A percentile compares a stretch with the other conserved stretches of the same genome.
These are phyloP conservation scores for Hydrolagus affinis DNA, from an alignment of 2,113 vertebrate genomes.

Conservation along the genomic window DNA sequence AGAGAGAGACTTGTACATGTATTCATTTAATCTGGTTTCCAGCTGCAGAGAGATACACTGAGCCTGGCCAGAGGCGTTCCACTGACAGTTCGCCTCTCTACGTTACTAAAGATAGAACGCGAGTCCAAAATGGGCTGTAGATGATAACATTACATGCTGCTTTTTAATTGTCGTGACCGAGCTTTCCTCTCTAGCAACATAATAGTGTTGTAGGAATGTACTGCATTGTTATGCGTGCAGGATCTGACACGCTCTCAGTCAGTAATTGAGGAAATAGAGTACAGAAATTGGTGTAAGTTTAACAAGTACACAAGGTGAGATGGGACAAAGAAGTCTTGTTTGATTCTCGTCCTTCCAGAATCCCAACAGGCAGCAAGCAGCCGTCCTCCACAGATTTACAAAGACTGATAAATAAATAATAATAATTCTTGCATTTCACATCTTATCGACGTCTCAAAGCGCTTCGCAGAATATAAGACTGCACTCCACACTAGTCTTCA, in stretches of 20 bases:
- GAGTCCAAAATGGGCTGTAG: background rate
- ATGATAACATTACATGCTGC: background rate
- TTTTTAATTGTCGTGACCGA: background rate
- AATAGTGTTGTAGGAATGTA: background rate
- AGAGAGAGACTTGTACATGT: background rate
- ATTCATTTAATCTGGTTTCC: background rate
- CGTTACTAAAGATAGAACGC: background rate
- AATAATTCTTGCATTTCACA: too few species aligned
- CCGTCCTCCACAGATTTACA: too few species aligned
- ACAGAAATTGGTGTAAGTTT: background rate
- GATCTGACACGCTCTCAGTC: background rate
- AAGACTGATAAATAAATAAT: too few species aligned
- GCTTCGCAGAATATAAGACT: too few species aligned
- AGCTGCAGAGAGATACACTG: background rate
- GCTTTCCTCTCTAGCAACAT: background rate
- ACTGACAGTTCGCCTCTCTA: background rate
- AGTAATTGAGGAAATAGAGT: background rate
- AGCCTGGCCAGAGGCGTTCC: background rate
- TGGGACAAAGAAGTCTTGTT: too few species aligned
- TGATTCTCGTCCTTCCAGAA: too few species aligned
- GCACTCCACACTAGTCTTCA: too few species aligned
- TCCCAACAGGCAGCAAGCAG: too few species aligned
- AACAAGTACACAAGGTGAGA: background rate
- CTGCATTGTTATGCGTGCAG: background rate
- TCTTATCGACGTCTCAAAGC: too few species aligned